A percentile compares a stretch with the other conserved stretches of the same genome.
phyloP scores from a whole-genome alignment of 2,888 invertebrate species.

The Eristalis pertinax region DNA sequence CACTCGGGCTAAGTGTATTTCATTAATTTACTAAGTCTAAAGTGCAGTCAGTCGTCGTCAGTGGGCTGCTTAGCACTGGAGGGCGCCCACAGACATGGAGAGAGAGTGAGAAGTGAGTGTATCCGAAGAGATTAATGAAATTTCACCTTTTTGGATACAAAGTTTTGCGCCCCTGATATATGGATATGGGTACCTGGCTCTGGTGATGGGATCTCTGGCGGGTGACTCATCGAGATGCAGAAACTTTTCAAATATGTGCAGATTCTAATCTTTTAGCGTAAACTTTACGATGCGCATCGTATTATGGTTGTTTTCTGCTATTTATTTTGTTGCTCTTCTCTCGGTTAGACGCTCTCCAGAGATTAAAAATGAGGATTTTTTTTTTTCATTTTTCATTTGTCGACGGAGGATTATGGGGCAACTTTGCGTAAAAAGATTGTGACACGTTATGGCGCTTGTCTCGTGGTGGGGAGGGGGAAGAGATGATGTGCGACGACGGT shows the following conservation, averaged over 20 bases:
- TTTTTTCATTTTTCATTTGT: too few relatives aligned
- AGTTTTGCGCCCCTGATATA: constrained; percentile 37
- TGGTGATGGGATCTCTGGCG: constrained; percentile 2
- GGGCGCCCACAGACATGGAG: constrained; percentile 5
- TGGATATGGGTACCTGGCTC: neutral
- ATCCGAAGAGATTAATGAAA: constrained; percentile 67
- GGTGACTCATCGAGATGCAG: constrained; percentile 11
- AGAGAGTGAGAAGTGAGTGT: constrained; percentile 18
- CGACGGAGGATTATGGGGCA: neutral
- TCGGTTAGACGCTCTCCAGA: neutral
- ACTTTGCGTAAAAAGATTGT: neutral
- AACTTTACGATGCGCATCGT: constrained; percentile 9
- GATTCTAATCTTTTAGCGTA: constrained; percentile 6
- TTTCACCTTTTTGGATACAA: constrained; percentile 42
- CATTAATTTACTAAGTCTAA: constrained; percentile 68
- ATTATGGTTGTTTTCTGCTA: neutral
- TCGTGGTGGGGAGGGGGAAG: too few relatives aligned
- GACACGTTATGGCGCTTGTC: neutral
- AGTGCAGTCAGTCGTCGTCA: constrained; percentile 62
- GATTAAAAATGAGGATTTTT: neutral
- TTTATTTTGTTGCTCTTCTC: neutral
- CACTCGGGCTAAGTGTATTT: constrained; percentile 60
- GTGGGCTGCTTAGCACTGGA: neutral
- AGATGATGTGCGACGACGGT: too few relatives aligned
- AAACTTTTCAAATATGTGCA: constrained; percentile 21